Conservation (phyloP, 2,888 invertebrate species). For the Nomada flava region DNA sequence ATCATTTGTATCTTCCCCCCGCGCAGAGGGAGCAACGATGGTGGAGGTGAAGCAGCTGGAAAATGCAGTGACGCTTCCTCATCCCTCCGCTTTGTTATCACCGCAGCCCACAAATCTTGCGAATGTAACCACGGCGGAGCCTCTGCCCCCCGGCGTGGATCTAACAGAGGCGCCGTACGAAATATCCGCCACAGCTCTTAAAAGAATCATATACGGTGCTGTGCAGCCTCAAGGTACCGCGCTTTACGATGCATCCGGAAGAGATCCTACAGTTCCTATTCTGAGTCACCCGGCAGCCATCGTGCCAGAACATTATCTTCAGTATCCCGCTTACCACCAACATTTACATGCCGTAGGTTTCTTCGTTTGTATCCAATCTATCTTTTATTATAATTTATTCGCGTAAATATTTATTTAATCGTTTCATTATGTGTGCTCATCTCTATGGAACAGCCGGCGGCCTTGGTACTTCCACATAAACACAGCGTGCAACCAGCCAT, state of each 20-base stretch:
- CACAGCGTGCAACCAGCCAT: constrained; percentile 78
- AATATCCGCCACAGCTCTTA: constrained; percentile 72
- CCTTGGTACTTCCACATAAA: constrained; percentile 79
- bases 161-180: constrained; percentile 83
- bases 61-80: constrained; percentile 50
- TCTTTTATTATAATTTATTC: not conserved
- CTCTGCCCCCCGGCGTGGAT: constrained; percentile 86
- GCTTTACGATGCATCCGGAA: constrained; percentile 79
- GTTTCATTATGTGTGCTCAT: constrained; percentile 4
- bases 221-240: constrained; percentile 77
- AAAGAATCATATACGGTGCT: constrained; percentile 77
- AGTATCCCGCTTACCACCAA: constrained; percentile 81
- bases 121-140: constrained; percentile 79
- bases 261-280: constrained; percentile 76
- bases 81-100: constrained; percentile 70
- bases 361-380: not conserved
- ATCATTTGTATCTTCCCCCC: too few relatives aligned
- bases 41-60: constrained; percentile 43
- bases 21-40: constrained; percentile 14
- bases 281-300: constrained; percentile 78
- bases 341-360: constrained; percentile 80
- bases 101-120: constrained; percentile 72
- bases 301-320: constrained; percentile 80
- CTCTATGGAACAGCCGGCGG: constrained; percentile 74
- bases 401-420: too few relatives aligned